phyloP scores from a whole-genome alignment of 2,797 vertebrate genomes.

The Pseudocheirus occidentalis region DNA sequence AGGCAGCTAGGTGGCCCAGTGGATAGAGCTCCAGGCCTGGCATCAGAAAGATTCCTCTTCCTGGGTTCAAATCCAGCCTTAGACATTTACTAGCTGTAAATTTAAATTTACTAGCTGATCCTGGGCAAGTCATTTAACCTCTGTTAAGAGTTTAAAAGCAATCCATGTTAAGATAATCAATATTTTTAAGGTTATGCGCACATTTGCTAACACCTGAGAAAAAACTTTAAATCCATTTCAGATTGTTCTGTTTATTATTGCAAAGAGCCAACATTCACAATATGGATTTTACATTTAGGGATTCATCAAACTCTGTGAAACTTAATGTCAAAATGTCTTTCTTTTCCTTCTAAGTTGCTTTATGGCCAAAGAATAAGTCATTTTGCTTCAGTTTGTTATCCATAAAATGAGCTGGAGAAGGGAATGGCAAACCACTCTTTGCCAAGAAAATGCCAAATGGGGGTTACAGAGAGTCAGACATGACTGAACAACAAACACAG shows the following conservation, averaged over 20 bases:
- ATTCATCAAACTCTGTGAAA: not conserved
- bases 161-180: slow-evolving; percentile 50
- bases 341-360: slow-evolving; percentile 1
- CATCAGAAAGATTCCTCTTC: not conserved
- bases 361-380: not conserved
- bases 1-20: not conserved
- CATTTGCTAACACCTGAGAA: slow-evolving; percentile 41
- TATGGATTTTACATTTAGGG: not conserved
- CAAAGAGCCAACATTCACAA: not conserved
- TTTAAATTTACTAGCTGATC: too few relatives aligned
- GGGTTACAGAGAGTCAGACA: not conserved
- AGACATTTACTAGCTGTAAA: not conserved
- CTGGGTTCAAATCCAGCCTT: not conserved
- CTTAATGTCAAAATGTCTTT: not conserved
- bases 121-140: not conserved
- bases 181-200: slow-evolving; percentile 37
- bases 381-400: not conserved
- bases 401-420: not conserved
- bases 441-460: not conserved
- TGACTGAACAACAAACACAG: not conserved
- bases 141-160: slow-evolving; percentile 48
- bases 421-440: not conserved
- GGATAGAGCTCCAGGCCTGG: not conserved
- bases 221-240: slow-evolving; percentile 51
- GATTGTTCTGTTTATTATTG: slow-evolving; percentile 27